Conservation (phyloP, 2,113 vertebrate genomes). For the Nestor notabilis region DNA sequence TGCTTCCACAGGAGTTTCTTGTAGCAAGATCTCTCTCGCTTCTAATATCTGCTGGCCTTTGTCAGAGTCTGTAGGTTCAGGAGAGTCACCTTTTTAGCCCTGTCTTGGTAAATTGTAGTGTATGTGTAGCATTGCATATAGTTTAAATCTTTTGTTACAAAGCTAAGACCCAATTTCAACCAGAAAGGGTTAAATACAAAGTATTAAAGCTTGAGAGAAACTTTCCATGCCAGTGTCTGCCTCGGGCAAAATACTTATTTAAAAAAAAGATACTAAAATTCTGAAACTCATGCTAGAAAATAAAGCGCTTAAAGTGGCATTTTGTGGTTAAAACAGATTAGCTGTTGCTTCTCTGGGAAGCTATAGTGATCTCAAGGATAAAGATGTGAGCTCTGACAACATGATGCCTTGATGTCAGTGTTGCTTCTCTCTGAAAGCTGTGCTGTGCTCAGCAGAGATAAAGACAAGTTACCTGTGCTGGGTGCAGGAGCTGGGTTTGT, state of each 20-base stretch:
- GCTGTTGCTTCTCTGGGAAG: neutral
- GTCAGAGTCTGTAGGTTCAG: neutral
- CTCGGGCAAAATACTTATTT: neutral
- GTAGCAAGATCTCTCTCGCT: neutral
- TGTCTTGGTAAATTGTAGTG: neutral
- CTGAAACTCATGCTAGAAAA: neutral
- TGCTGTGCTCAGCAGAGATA: accelerated
- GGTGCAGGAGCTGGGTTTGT: neutral
- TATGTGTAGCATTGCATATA: neutral
- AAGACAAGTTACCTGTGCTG: neutral
- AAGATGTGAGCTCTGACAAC: neutral
- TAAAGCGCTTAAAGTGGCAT: neutral
- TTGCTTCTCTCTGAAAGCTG: neutral
- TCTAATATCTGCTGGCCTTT: neutral
- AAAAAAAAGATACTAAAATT: neutral
- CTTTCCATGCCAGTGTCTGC: neutral
- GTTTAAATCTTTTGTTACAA: neutral
- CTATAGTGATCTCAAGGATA: neutral
- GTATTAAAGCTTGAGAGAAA: neutral
- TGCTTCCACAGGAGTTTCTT: neutral
- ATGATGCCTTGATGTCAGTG: neutral
- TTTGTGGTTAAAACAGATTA: neutral
- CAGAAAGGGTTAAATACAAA: neutral
- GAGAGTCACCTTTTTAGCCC: neutral
- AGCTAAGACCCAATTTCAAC: neutral